Evolutionary conservation across 2,888 invertebrate species (phyloP).

Genomic region (Drosophila anceps): DNA sequence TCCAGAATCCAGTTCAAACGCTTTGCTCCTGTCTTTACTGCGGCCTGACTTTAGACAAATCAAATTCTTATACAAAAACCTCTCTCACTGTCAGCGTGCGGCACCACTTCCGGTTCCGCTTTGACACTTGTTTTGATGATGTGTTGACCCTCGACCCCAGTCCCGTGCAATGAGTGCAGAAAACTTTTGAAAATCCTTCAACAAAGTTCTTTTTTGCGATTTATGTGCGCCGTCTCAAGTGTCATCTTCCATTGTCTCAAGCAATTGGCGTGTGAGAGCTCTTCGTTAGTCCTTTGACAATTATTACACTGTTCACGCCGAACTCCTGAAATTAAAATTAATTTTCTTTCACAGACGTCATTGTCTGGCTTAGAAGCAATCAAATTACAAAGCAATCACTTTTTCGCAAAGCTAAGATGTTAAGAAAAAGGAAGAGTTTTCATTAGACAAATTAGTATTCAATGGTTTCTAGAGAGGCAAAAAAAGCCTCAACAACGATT

Average conservation of each 20-base stretch:
- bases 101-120: slow-evolving; percentile 75
- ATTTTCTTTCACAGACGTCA: slow-evolving; percentile 59
- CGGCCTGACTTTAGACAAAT: slow-evolving; percentile 66
- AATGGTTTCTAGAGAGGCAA: not conserved
- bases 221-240: slow-evolving; percentile 73
- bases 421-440: not conserved
- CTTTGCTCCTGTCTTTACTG: slow-evolving; percentile 46
- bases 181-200: slow-evolving; percentile 75
- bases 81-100: slow-evolving; percentile 37
- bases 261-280: slow-evolving; percentile 42
- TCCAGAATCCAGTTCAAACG: slow-evolving; percentile 4
- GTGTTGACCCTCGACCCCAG: slow-evolving; percentile 8
- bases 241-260: slow-evolving; percentile 71
- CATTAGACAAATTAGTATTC: not conserved
- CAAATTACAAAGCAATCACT: slow-evolving; percentile 25
- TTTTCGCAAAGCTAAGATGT: slow-evolving; percentile 1
- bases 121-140: slow-evolving; percentile 75
- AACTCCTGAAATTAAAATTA: slow-evolving; percentile 68
- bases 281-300: slow-evolving; percentile 61
- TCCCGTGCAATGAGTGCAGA: slow-evolving; percentile 55
- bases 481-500: not conserved
- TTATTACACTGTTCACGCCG: slow-evolving; percentile 59
- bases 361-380: slow-evolving; percentile 47
- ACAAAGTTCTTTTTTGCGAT: slow-evolving; percentile 52
- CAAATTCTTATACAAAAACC: slow-evolving; percentile 74